Conservation (phyloP, 2,888 invertebrate genomes). For the Arrhopalites spinosus region DNA sequence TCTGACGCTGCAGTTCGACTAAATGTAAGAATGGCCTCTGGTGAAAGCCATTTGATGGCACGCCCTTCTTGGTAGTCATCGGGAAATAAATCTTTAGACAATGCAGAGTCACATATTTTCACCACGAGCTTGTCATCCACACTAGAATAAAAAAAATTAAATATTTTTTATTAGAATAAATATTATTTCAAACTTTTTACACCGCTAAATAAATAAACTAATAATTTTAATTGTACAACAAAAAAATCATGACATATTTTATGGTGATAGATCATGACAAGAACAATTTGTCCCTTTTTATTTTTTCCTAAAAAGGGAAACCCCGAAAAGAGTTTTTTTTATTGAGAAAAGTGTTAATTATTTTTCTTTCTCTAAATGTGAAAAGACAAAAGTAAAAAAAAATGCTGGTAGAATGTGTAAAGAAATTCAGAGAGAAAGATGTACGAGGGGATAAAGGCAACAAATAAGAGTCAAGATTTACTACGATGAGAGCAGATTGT, state of each 20-base stretch:
- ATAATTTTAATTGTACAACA: no score
- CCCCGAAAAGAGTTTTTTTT: no score
- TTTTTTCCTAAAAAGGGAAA: no score
- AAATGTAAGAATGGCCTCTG: slow-evolving; percentile 76
- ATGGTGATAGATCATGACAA: no score
- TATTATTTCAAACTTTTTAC: no score
- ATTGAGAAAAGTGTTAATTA: no score
- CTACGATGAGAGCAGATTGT: not conserved
- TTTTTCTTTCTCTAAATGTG: no score
- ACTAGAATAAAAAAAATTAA: slow-evolving; percentile 60
- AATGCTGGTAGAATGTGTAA: not conserved
- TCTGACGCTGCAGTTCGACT: slow-evolving; percentile 83
- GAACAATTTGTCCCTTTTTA: no score
- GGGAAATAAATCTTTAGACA: slow-evolving; percentile 88
- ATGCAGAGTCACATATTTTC: slow-evolving; percentile 83
- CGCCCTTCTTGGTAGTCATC: slow-evolving; percentile 89
- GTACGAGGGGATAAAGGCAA: not conserved
- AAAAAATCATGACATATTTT: no score
- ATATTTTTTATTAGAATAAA: no score
- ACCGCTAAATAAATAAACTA: no score
- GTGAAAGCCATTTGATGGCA: slow-evolving; percentile 92
- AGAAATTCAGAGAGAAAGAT: not conserved
- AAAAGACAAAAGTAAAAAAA: no score
- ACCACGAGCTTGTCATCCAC: slow-evolving; percentile 79
- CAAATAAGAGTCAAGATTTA: slow-evolving; percentile 3